These are phyloP conservation scores for Crossaster papposus DNA, from an alignment of 53 echinoderm and acorn worm species.

Conservation along the genomic window DNA sequence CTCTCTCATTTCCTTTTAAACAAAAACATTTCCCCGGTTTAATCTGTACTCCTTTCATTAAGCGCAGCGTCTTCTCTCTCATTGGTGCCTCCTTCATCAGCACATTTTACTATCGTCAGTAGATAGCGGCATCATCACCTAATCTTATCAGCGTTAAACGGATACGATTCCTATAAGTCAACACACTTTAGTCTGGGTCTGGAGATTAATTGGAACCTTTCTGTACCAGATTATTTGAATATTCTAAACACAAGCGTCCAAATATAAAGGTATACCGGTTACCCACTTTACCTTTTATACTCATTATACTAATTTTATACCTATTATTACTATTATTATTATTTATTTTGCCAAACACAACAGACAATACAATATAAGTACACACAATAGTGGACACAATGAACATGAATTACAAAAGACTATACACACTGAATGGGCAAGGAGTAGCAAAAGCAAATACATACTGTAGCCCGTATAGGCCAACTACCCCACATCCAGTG, in stretches of 20 bases:
- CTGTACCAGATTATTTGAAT: background rate
- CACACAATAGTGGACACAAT: too few relatives aligned
- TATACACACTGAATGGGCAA: too few relatives aligned
- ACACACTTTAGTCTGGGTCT: background rate
- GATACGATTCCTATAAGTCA: constrained; percentile 13
- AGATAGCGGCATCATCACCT: background rate
- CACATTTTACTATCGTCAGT: background rate
- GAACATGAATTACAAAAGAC: too few relatives aligned
- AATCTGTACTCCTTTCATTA: background rate
- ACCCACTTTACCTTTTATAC: too few relatives aligned
- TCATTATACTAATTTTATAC: too few relatives aligned
- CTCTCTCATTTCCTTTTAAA: background rate
- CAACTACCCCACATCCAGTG: too few relatives aligned
- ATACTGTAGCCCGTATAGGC: too few relatives aligned
- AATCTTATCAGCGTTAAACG: background rate
- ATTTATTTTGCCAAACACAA: too few relatives aligned
- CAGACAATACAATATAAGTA: too few relatives aligned
- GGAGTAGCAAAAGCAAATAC: too few relatives aligned
- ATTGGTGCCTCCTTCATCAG: constrained; percentile 18
- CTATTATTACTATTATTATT: too few relatives aligned
- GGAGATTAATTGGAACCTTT: constrained; percentile 19
- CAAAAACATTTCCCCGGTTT: background rate
- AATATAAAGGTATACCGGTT: too few relatives aligned
- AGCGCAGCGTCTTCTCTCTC: background rate
- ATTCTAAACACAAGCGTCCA: background rate